Evolutionary conservation across 2,113 vertebrate species (phyloP).

Genomic region (Zosterops pallidus): DNA sequence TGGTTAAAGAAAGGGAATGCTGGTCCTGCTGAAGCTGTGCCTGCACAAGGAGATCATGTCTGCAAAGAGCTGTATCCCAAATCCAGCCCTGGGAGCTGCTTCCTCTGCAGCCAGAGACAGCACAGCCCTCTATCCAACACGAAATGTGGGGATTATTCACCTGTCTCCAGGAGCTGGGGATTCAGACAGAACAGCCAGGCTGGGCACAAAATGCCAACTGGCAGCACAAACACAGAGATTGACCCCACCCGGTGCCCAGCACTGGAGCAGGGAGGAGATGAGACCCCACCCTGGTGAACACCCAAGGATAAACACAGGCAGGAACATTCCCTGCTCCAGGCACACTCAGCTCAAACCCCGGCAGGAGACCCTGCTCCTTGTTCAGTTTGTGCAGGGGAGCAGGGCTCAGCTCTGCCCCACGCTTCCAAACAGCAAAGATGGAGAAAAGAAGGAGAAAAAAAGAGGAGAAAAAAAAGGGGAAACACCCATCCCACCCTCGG

Average conservation of each 20-base stretch:
- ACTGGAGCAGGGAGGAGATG: neutral
- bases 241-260: neutral
- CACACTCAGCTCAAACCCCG: neutral
- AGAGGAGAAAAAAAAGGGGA: neutral
- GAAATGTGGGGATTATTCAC: neutral
- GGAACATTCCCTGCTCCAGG: neutral
- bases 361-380: rapidly evolving
- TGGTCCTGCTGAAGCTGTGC: neutral
- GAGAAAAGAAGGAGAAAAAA: neutral
- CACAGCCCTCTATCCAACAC: neutral
- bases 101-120: neutral
- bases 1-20: no score
- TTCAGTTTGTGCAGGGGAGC: neutral
- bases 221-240: neutral
- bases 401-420: neutral
- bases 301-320: neutral
- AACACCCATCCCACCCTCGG: neutral
- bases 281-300: neutral
- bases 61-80: neutral
- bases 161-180: neutral
- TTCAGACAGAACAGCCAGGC: neutral
- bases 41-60: neutral
- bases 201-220: rapidly evolving
- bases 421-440: neutral
- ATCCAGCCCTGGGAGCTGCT: neutral